A percentile compares a stretch with the other conserved stretches of the same genome.
These are phyloP conservation scores for Apotomis capreana DNA, from an alignment of 2,888 invertebrate species.

Conservation along the genomic window DNA sequence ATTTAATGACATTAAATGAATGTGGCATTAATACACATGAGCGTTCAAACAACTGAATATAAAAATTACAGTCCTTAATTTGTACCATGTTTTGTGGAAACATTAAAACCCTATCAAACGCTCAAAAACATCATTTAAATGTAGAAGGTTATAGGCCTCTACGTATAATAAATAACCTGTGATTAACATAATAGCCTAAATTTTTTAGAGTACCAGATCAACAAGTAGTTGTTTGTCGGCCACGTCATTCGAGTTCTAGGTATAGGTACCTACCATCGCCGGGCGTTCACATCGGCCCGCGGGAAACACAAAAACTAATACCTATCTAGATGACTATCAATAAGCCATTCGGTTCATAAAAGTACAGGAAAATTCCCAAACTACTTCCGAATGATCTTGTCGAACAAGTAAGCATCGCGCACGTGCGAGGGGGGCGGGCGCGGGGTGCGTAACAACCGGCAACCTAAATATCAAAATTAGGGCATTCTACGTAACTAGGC, in stretches of 20 bases:
- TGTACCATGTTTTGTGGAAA: neutral
- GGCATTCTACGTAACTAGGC: conserved; percentile 83
- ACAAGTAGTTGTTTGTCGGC: conserved; percentile 27
- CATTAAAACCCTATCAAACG: neutral
- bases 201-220: conserved; percentile 15
- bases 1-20: no score
- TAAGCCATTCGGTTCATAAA: conserved; percentile 12
- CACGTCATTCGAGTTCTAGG: conserved; percentile 32
- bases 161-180: conserved; percentile 19
- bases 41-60: neutral
- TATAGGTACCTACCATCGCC: conserved; percentile 18
- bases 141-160: neutral
- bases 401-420: conserved; percentile 33
- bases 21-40: no score
- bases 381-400: conserved; percentile 22
- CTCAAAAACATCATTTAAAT: neutral
- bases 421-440: conserved; percentile 19
- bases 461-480: conserved; percentile 67
- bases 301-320: conserved; percentile 18
- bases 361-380: conserved; percentile 15
- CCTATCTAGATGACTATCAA: conserved; percentile 18
- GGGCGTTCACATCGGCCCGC: conserved; percentile 35
- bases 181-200: conserved; percentile 29
- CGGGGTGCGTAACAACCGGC: conserved; percentile 37
- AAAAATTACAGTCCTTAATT: neutral